These are phyloP conservation scores for Sturmia bella DNA, from an alignment of 2,888 invertebrate species.

Conservation along the genomic window DNA sequence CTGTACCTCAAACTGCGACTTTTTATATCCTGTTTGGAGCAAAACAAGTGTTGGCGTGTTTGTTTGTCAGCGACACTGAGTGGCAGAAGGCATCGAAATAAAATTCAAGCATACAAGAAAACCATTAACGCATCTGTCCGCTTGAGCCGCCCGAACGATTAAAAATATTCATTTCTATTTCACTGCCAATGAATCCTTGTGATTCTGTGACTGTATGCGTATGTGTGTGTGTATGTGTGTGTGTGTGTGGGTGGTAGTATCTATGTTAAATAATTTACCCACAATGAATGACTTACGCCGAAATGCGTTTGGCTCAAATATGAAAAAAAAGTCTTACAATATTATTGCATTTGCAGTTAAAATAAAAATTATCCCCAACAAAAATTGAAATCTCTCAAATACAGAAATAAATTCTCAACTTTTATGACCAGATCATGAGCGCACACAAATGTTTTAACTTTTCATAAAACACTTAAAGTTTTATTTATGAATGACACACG, in stretches of 20 bases:
- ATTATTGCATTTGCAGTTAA: conserved; percentile 40
- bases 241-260: neutral
- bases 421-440: conserved; percentile 68
- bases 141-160: conserved; percentile 80
- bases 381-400: conserved; percentile 58
- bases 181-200: neutral
- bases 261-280: conserved; percentile 49
- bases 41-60: conserved; percentile 15
- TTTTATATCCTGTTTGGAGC: conserved; percentile 36
- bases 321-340: conserved; percentile 14
- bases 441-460: conserved; percentile 65
- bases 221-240: neutral
- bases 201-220: neutral
- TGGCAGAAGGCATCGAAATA: conserved; percentile 72
- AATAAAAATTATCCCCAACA: conserved; percentile 56
- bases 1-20: conserved; percentile 47
- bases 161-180: conserved; percentile 72
- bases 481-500: conserved; percentile 19
- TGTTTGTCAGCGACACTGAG: conserved; percentile 19
- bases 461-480: conserved; percentile 46
- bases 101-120: conserved; percentile 73
- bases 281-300: conserved; percentile 55
- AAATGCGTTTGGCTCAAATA: conserved; percentile 43
- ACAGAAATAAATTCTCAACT: conserved; percentile 47
- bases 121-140: conserved; percentile 75